phyloP scores from a whole-genome alignment of 2,113 vertebrate species.

The Chloropsis hardwickii region DNA sequence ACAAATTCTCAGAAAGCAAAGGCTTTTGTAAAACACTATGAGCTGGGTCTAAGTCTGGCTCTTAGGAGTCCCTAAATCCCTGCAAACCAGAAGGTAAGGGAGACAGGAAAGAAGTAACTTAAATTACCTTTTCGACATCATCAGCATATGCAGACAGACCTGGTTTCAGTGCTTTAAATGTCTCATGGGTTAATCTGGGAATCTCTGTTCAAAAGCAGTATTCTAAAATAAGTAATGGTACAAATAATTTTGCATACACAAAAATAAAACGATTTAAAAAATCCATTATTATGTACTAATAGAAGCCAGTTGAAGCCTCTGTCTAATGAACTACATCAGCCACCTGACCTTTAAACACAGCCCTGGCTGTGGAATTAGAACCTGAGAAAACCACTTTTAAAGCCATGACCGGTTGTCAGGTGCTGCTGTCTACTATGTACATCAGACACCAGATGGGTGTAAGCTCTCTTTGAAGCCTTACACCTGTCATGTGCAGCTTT shows the following conservation, averaged over 20 bases:
- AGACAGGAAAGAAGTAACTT: neutral
- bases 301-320: neutral
- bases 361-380: neutral
- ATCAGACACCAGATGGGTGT: neutral
- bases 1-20: neutral
- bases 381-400: neutral
- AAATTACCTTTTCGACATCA: constrained; percentile 83
- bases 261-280: neutral
- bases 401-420: neutral
- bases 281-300: neutral
- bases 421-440: neutral
- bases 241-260: neutral
- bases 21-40: neutral
- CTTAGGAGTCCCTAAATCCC: neutral
- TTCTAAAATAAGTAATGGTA: neutral
- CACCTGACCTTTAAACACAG: neutral
- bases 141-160: constrained; percentile 93
- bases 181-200: constrained; percentile 83
- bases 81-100: neutral
- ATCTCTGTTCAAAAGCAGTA: constrained; percentile 70
- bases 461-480: neutral
- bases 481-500: neutral
- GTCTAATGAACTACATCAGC: neutral
- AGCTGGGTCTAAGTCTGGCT: neutral
- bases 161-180: constrained; percentile 88